Percentiles rank a stretch among this genome's conserved stretches.
phyloP scores from a whole-genome alignment of 2,888 invertebrate genomes.

The Spodoptera littoralis region DNA sequence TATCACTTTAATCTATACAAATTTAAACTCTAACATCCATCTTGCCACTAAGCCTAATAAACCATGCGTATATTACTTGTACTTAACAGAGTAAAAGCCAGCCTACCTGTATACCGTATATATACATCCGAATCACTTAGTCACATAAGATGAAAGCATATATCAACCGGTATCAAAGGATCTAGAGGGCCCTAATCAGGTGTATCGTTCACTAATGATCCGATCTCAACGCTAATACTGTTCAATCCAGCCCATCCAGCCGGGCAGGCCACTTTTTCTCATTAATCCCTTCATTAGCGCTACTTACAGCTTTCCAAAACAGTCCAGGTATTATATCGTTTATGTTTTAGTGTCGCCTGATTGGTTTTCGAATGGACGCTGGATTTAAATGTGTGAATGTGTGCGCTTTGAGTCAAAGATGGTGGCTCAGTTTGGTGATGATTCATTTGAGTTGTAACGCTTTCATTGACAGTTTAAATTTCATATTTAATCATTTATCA shows the following conservation, averaged over 20 bases:
- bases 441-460: too few species aligned
- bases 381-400: neutral
- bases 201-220: slow-evolving; percentile 84
- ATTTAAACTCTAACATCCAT: too few species aligned
- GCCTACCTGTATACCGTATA: slow-evolving; percentile 8
- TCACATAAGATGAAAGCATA: slow-evolving; percentile 67
- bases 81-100: slow-evolving; percentile 10
- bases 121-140: slow-evolving; percentile 58
- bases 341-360: slow-evolving; percentile 15
- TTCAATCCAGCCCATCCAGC: slow-evolving; percentile 71
- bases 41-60: too few species aligned
- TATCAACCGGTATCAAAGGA: slow-evolving; percentile 73
- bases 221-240: slow-evolving; percentile 80
- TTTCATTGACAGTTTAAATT: too few species aligned
- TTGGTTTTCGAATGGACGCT: slow-evolving; percentile 1
- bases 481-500: too few species aligned
- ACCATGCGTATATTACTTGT: slow-evolving; percentile 11
- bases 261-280: slow-evolving; percentile 81
- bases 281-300: slow-evolving; percentile 83
- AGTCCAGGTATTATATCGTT: slow-evolving; percentile 29
- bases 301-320: slow-evolving; percentile 70
- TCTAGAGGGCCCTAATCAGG: slow-evolving; percentile 76
- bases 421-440: neutral
- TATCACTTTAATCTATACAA: too few species aligned
- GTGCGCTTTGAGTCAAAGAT: neutral